These are phyloP conservation scores for Acronicta leporina DNA, from an alignment of 2,888 invertebrate genomes.

Conservation along the genomic window DNA sequence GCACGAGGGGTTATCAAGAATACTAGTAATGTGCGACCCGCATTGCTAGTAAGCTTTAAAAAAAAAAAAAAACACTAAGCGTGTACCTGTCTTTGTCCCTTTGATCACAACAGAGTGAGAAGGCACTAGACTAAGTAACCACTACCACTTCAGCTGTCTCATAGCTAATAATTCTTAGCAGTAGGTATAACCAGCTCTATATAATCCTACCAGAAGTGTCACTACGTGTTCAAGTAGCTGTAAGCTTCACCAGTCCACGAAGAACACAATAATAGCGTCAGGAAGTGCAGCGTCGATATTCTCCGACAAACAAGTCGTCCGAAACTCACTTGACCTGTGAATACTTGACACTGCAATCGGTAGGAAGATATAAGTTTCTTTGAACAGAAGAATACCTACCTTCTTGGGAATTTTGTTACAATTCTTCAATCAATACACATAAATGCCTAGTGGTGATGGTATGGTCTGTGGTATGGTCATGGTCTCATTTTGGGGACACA, in stretches of 20 bases:
- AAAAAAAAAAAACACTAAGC: too few species aligned
- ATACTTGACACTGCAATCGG: conserved; percentile 36
- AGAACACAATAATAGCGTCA: conserved; percentile 32
- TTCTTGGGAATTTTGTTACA: too few species aligned
- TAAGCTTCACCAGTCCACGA: conserved; percentile 38
- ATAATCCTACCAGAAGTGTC: conserved; percentile 27
- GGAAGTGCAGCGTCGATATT: conserved; percentile 52
- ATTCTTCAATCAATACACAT: too few species aligned
- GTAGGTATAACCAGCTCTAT: conserved; percentile 30
- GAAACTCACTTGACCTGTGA: conserved; percentile 54
- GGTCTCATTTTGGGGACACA: too few species aligned
- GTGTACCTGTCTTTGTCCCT: too few species aligned
- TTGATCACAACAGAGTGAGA: too few species aligned
- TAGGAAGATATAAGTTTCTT: conserved; percentile 3
- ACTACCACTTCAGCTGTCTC: neutral
- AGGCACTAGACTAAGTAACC: too few species aligned
- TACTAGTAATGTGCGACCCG: too few species aligned
- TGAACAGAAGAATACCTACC: neutral
- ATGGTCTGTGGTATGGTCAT: too few species aligned
- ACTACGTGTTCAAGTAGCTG: conserved; percentile 53
- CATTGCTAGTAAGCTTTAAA: too few species aligned
- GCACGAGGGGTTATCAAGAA: too few species aligned
- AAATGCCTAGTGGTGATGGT: too few species aligned
- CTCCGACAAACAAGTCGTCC: conserved; percentile 42
- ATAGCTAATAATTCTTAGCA: neutral